A percentile compares a stretch with the other conserved stretches of the same genome.
phyloP scores from a whole-genome alignment of 2,113 vertebrate species.

The Ceuthmochares aereus region DNA sequence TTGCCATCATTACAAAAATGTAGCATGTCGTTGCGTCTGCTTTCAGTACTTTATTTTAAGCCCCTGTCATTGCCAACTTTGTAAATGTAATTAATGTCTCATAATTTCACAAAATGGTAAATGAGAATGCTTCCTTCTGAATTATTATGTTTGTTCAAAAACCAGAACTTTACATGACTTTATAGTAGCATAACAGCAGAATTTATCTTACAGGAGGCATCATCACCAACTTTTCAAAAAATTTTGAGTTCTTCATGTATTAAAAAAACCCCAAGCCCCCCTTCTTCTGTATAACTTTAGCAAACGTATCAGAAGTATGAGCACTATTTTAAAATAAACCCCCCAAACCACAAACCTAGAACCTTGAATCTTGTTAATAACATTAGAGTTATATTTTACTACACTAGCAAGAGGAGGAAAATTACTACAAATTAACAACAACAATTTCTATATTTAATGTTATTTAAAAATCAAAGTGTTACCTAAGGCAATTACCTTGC shows the following conservation, averaged over 20 bases:
- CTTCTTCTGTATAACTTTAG: background rate
- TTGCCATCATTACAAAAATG: background rate
- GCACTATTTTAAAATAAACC: constrained; percentile 4
- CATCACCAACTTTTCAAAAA: constrained; percentile 1
- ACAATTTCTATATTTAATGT: constrained; percentile 77
- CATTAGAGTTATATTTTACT: constrained; percentile 18
- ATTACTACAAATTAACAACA: constrained; percentile 74
- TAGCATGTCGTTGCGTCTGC: background rate
- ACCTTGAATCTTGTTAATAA: constrained; percentile 39
- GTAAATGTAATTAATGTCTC: background rate
- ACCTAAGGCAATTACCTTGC: constrained; percentile 82
- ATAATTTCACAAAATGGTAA: constrained; percentile 29
- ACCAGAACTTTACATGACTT: background rate
- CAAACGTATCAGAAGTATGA: background rate
- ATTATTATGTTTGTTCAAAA: background rate
- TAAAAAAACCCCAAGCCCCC: background rate
- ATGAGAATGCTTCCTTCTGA: background rate
- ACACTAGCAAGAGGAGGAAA: constrained; percentile 62
- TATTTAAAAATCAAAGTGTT: constrained; percentile 84
- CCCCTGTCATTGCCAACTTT: background rate
- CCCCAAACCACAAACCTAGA: background rate
- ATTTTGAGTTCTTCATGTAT: background rate
- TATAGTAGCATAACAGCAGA: background rate
- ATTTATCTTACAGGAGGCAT: background rate
- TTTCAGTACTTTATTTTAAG: background rate